Percentiles rank a stretch among this genome's conserved stretches.
Evolutionary conservation across 2,113 vertebrate genomes (phyloP).

Genomic region (Lagopus leucura): DNA sequence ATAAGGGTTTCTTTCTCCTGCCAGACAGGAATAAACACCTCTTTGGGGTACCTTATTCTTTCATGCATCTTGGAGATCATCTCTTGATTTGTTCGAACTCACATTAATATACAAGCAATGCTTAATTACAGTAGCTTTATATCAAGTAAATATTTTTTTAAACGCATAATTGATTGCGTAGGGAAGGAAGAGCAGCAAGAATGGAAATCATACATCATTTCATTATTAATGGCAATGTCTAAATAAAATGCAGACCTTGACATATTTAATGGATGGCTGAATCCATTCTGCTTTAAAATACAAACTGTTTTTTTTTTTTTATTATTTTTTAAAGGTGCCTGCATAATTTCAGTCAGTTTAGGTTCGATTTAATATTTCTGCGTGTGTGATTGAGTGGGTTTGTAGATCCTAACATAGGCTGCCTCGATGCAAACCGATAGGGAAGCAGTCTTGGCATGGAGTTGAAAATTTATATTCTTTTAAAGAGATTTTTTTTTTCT

Average conservation of each 20-base stretch:
- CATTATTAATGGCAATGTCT: conserved; percentile 86
- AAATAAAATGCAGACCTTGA: conserved; percentile 88
- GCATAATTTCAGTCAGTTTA: conserved; percentile 73
- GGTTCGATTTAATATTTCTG: conserved; percentile 49
- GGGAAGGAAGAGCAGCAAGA: conserved; percentile 80
- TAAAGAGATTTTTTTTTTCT: not conserved
- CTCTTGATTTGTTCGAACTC: conserved; percentile 61
- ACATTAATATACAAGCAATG: conserved; percentile 56
- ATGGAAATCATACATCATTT: conserved; percentile 84
- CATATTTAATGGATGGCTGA: conserved; percentile 82
- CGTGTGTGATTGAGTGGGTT: not conserved
- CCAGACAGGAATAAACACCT: not conserved
- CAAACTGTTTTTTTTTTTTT: conserved; percentile 11
- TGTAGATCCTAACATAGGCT: conserved; percentile 1
- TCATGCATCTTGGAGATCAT: conserved; percentile 29
- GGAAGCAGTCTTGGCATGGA: not conserved
- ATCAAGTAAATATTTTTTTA: conserved; percentile 84
- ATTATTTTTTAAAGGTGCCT: conserved; percentile 65
- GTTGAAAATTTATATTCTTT: conserved; percentile 42
- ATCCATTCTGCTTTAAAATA: conserved; percentile 77
- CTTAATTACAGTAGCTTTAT: conserved; percentile 80
- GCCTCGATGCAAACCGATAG: not conserved
- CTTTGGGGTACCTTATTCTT: not conserved
- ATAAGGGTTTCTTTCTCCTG: not conserved
- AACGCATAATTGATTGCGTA: conserved; percentile 84